Conservation (phyloP, 1,140 invertebrate genomes). For the Harlomillsia oculata region DNA sequence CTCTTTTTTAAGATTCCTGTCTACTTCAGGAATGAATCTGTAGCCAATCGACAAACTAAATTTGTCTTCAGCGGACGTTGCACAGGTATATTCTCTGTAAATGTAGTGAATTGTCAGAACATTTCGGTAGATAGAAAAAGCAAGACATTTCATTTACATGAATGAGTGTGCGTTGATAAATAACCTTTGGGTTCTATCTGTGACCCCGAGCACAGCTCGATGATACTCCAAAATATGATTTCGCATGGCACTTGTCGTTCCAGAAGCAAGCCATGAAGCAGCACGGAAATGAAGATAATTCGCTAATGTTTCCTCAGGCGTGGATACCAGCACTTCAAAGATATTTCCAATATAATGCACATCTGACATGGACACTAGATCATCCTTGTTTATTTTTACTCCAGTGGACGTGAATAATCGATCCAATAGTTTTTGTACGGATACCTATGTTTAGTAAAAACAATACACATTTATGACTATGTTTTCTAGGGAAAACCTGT, state of each 20-base stretch:
- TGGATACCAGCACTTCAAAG: conserved; percentile 39
- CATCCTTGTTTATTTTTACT: conserved; percentile 35
- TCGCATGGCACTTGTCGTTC: conserved; percentile 42
- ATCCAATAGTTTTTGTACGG: conserved; percentile 40
- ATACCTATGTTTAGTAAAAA: too few relatives aligned
- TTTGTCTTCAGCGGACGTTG: conserved; percentile 18
- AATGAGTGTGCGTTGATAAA: too few relatives aligned
- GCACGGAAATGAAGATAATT: conserved; percentile 81
- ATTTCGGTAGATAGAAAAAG: too few relatives aligned
- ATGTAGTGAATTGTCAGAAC: too few relatives aligned
- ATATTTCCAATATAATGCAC: conserved; percentile 43
- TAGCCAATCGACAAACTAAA: conserved; percentile 10
- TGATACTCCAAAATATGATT: conserved; percentile 43
- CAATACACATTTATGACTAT: too few relatives aligned
- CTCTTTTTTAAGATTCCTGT: background rate
- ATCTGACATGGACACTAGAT: conserved; percentile 43
- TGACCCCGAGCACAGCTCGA: conserved; percentile 40
- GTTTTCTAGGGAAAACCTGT: too few relatives aligned
- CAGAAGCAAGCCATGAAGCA: conserved; percentile 47
- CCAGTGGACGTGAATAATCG: conserved; percentile 35
- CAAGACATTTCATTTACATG: too few relatives aligned
- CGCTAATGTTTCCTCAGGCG: conserved; percentile 46
- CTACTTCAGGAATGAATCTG: background rate
- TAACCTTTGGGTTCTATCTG: conserved; percentile 25
- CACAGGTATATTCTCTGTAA: conserved; percentile 16